Evolutionary conservation across 2,113 vertebrate species (phyloP).

Genomic region (Antidorcas marsupialis): DNA sequence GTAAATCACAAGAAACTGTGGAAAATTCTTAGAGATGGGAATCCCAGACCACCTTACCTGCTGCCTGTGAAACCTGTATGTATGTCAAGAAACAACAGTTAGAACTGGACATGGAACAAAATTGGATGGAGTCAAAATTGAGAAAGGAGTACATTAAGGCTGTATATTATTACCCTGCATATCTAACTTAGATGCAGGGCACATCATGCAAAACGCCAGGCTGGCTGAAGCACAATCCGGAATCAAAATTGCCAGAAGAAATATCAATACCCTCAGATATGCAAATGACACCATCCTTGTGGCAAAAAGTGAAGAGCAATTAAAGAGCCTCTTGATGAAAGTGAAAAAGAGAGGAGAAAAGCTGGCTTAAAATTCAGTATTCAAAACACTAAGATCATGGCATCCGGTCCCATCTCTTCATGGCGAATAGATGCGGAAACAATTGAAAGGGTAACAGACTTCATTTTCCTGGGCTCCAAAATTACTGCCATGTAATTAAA

Average conservation of each 20-base stretch:
- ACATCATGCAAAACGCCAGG: background rate
- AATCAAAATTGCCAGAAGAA: background rate
- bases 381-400: background rate
- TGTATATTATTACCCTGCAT: background rate
- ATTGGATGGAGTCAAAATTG: background rate
- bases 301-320: background rate
- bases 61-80: background rate
- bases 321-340: background rate
- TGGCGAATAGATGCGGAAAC: background rate
- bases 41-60: background rate
- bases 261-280: background rate
- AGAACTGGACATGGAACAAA: background rate
- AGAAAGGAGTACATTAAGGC: background rate
- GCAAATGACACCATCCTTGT: background rate
- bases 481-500: background rate
- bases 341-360: background rate
- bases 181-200: background rate
- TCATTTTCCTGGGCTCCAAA: background rate
- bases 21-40: background rate
- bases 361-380: background rate
- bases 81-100: background rate
- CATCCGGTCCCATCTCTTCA: background rate
- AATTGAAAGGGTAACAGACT: background rate
- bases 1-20: background rate
- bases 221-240: background rate